Base-by-base conservation (phyloP, 2,888 invertebrate species). In the Polyommatus icarus region DNA sequence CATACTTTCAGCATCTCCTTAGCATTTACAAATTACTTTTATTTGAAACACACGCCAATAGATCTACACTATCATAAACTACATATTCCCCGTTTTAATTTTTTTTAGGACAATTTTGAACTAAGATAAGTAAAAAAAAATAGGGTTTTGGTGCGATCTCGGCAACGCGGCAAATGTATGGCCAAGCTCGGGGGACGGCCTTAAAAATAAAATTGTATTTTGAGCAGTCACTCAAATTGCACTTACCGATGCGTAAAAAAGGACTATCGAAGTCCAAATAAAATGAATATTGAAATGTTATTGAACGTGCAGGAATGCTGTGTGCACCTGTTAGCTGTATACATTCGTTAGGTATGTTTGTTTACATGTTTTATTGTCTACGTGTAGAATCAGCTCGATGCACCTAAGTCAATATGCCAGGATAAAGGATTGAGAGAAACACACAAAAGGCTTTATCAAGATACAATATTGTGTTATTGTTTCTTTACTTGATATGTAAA, bases 261-360 rank as follows among this genome's bases (percentile, higher is more conserved):
- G 20, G 12, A 61, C 20, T 24, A 67, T 67, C 67, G 29, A 67
- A 67, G 67, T 67, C 67, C 67, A 67, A 67, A 67, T 67, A 67
- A 67, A 67, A 67, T 67, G 67, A 67, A 32, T 67, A 67, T 67
- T 67, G 67, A 32, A 67, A 67, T 67, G 67, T 32, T 67, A 29
- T 67, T 67, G 67, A 67, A 67, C 67, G 67, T 67, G 29, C 67
- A 32, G 67, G 67, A 67, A 67, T 67, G 67, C 67, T 32, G 67
- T 67, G 29, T 32, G 67, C 67, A 67, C 67, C 67, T 67, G 67
- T 67, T 67, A 67, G 15, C 61, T 29, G 24, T 67, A 61, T 29
- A 32, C 29, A 32, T 32, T 67, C 67, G 67, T 32, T 67, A 67
- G 67, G 15, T 67, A 67, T 32, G 67, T 32, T 67, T 67, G 67